A percentile compares a stretch with the other conserved stretches of the same genome.
Conservation (phyloP, 2,113 vertebrate genomes). For the Corythornis vintsioides region DNA sequence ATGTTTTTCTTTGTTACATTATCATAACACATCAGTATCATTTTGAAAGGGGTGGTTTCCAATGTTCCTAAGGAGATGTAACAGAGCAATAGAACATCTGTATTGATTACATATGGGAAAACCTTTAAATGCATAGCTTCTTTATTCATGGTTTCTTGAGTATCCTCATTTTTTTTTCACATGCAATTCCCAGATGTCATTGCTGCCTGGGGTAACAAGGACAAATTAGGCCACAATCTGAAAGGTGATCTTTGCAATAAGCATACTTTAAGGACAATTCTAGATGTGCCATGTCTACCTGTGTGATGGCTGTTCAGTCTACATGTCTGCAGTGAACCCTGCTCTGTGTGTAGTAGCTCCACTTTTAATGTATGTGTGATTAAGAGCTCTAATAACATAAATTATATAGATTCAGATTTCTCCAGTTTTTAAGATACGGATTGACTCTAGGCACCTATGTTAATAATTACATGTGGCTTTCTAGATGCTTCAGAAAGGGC, state of each 20-base stretch:
- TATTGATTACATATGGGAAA: accelerated
- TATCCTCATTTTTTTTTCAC: neutral
- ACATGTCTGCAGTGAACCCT: neutral
- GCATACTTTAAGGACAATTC: neutral
- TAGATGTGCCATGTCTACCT: accelerated
- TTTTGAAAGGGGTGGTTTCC: neutral
- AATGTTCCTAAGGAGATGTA: neutral
- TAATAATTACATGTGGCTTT: neutral
- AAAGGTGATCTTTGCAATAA: neutral
- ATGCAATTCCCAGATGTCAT: neutral
- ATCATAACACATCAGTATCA: neutral
- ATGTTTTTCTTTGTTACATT: neutral
- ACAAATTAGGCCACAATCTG: neutral
- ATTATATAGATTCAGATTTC: neutral
- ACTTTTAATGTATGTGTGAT: too few relatives aligned
- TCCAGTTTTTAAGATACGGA: neutral
- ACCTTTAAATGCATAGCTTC: neutral
- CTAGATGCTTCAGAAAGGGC: neutral
- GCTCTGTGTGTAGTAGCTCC: neutral
- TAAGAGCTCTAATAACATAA: neutral
- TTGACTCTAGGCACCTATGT: neutral
- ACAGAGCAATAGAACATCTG: neutral
- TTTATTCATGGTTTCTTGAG: neutral
- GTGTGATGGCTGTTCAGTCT: neutral
- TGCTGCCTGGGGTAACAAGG: neutral